A percentile compares a stretch with the other conserved stretches of the same genome.
Conservation (phyloP, 2,888 invertebrate species). For the Platynereis dumerilii region DNA sequence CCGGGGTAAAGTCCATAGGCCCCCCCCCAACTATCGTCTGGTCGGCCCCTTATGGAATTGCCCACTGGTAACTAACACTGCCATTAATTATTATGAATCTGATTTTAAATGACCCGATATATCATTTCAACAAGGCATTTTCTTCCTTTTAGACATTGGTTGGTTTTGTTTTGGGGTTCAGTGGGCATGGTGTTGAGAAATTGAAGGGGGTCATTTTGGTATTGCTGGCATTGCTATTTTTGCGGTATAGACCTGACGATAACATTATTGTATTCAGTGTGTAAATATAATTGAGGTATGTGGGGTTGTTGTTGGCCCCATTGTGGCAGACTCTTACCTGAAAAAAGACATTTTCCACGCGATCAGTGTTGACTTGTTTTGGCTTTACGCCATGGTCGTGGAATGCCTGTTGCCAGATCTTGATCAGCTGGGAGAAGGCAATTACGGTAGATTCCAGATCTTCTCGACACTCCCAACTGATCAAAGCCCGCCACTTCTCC, state of each 20-base stretch:
- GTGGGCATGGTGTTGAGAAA: neutral
- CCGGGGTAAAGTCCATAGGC: no score
- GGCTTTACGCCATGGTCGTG: neutral
- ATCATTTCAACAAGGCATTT: no score
- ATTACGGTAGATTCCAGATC: no score
- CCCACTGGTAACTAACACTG: no score
- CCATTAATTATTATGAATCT: no score
- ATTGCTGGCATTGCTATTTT: neutral
- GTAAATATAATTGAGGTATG: neutral
- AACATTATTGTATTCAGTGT: constrained; percentile 1
- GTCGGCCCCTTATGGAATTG: no score
- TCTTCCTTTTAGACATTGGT: no score
- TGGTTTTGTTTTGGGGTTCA: no score
- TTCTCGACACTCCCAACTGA: no score
- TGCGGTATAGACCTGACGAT: neutral
- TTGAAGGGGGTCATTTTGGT: neutral
- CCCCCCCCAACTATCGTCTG: no score
- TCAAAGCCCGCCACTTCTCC: no score
- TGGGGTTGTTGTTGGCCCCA: neutral
- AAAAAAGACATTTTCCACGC: neutral
- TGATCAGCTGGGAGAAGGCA: neutral
- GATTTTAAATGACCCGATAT: no score
- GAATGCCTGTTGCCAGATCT: neutral
- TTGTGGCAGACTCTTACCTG: neutral
- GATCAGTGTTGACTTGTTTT: neutral